Evolutionary conservation across 2,888 invertebrate genomes (phyloP), one percentile per base, ranked within the genome.

Genomic region (Nyleta sp.): DNA sequence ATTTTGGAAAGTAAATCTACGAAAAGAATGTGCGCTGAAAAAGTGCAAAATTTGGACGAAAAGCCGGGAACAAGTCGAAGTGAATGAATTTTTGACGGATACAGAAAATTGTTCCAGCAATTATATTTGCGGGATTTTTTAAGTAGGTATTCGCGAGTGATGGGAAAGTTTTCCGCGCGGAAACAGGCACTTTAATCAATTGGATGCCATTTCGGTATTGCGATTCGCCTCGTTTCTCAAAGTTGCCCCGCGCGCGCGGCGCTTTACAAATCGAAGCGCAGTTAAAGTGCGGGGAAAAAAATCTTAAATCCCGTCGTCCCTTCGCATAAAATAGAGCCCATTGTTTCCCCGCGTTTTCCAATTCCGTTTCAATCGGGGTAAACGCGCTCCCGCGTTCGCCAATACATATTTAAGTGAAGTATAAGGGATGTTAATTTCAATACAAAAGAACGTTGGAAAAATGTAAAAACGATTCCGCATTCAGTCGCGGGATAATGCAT

Each of bases 261-360:
- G 28, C 42, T 38, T 62, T 75, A 75, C 62, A 75, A 75, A 75
- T 75, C 68, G 62, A 62, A 75, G 48, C 44, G 33, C 62, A 68
- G 62, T 75, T 53, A 53, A 67, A 60, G 52, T 48, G 44, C 28
- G 18, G 31, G 15, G 28, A 42, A 75, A 60, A 62, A 75, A 60
- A 62, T 75, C 68, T 75, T 68, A 68, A 62, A 68, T 59, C 65
- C 22, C 40, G 57, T 73, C 65, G 64, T 57, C 18, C 52, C 48
- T 31, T 48, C 50, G 42, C 13, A 59, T 65, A 68, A 74, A 73
- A 53, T 62, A 62, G 17, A 53, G 22, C 33, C 48, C 68, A 62
- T 62, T 68, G 74, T 75, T 67, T 64, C 40, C 8, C 44, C 48
- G 35, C 48, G 13, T 46, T 72, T 72, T 48, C 59, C 57, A 65